Evolutionary conservation across 2,113 vertebrate genomes (phyloP).

Genomic region (Aldabrachelys gigantea): DNA sequence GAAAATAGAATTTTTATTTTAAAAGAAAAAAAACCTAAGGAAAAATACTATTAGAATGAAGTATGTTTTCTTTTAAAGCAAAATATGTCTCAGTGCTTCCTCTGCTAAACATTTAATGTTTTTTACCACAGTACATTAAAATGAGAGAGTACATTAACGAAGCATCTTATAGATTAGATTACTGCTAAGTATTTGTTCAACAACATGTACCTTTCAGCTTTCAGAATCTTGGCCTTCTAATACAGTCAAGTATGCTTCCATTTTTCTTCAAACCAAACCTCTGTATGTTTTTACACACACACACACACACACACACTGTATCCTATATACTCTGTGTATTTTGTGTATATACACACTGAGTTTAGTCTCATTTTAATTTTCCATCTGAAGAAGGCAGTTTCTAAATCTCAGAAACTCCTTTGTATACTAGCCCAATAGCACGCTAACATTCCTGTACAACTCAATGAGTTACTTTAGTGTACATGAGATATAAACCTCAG

Average conservation of each 20-base stretch:
- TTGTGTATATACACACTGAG: neutral
- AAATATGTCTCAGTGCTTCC: constrained; percentile 35
- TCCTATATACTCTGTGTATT: neutral
- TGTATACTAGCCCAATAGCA: neutral
- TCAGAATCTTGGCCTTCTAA: constrained; percentile 53
- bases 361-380: constrained; percentile 30
- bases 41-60: constrained; percentile 68
- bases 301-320: neutral
- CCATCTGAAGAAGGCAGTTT: neutral
- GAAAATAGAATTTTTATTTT: constrained; percentile 81
- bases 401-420: neutral
- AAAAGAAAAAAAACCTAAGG: constrained; percentile 70
- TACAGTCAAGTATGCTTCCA: constrained; percentile 24
- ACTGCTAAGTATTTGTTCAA: constrained; percentile 1
- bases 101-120: constrained; percentile 22
- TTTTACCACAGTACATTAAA: constrained; percentile 53
- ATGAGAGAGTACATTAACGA: constrained; percentile 26
- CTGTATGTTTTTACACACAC: neutral
- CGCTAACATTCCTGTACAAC: neutral
- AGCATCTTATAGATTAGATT: constrained; percentile 54
- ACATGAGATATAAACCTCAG: neutral
- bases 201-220: constrained; percentile 35
- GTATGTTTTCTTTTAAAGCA: constrained; percentile 69
- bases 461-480: constrained; percentile 8
- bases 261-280: constrained; percentile 3